These are phyloP conservation scores for Acrocephalus scirpaceus DNA, from an alignment of 2,797 vertebrate species.

Conservation along the genomic window DNA sequence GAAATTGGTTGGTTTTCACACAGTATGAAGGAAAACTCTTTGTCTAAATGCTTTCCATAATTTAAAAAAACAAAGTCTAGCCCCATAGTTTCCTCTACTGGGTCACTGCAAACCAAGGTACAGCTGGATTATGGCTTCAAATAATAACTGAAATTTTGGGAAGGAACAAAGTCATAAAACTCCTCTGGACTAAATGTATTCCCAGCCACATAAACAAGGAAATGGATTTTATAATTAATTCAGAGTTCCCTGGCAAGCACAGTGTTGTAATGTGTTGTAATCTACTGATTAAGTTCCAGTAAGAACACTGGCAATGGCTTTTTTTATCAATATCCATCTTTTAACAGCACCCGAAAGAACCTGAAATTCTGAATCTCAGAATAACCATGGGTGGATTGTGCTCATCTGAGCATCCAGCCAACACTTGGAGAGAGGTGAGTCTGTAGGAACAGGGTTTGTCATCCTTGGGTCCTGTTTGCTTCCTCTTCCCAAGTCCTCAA, in stretches of 20 bases:
- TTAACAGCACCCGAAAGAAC: background rate
- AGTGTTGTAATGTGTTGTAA: conserved; percentile 47
- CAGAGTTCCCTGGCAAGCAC: conserved; percentile 51
- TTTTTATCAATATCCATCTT: background rate
- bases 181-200: conserved; percentile 24
- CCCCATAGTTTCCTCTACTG: background rate
- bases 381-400: accelerated
- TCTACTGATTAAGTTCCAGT: conserved; percentile 55
- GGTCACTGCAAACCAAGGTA: background rate
- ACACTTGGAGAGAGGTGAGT: background rate
- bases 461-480: background rate
- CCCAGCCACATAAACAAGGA: conserved; percentile 47
- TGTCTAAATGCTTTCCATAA: background rate
- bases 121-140: background rate
- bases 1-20: background rate
- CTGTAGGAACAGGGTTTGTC: background rate
- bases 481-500: accelerated
- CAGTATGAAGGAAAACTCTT: background rate
- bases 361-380: background rate
- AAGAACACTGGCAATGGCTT: conserved; percentile 29
- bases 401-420: background rate
- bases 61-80: background rate
- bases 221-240: conserved; percentile 66
- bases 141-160: conserved; percentile 28
- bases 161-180: conserved; percentile 39